phyloP scores from a whole-genome alignment of 2,113 vertebrate species.

The Phalacrocorax pelagicus region DNA sequence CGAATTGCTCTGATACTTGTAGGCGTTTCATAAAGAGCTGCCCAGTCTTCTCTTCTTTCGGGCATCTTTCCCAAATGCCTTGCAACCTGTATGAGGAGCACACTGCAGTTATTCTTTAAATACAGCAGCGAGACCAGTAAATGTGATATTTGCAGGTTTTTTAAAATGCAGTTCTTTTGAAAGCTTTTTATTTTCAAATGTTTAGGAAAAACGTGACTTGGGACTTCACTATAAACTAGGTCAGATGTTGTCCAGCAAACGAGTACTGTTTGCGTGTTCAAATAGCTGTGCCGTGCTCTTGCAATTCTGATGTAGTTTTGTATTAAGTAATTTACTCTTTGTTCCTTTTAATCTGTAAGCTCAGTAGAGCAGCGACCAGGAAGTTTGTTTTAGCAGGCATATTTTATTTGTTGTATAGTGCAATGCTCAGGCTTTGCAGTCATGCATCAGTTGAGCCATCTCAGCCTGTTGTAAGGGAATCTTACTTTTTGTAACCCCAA shows the following conservation, averaged over 20 bases:
- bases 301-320: neutral
- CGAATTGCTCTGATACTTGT: neutral
- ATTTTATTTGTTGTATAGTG: neutral
- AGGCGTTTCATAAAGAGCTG: neutral
- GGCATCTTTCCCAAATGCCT: neutral
- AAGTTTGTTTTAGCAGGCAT: neutral
- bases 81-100: neutral
- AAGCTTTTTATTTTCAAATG: neutral
- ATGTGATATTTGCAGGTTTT: neutral
- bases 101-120: neutral
- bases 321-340: neutral
- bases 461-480: neutral
- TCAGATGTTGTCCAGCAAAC: neutral
- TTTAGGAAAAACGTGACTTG: neutral
- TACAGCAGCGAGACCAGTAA: neutral
- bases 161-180: neutral
- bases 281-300: neutral
- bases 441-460: neutral
- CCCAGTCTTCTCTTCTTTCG: neutral
- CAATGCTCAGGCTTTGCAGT: neutral
- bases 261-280: neutral
- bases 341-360: neutral
- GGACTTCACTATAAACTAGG: neutral
- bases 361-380: neutral
- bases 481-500: neutral